phyloP scores from a whole-genome alignment of 2,113 vertebrate species.

The Clarias macrocephalus region DNA sequence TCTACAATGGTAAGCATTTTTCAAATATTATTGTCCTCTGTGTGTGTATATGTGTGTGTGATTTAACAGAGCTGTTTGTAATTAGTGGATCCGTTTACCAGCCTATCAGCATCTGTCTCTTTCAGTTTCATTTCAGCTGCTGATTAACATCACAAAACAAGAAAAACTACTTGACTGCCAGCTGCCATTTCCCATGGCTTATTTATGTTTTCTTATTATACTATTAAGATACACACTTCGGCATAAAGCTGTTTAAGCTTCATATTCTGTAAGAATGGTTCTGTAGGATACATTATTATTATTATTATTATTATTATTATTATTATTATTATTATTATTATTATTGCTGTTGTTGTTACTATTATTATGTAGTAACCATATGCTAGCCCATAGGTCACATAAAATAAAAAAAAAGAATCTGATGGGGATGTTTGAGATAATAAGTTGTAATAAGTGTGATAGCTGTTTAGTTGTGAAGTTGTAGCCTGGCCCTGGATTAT shows the following conservation, averaged over 20 bases:
- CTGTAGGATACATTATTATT: not conserved
- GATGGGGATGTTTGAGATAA: no score
- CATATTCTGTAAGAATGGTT: not conserved
- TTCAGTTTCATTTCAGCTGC: conserved; percentile 9
- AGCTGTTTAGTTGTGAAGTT: conserved; percentile 3
- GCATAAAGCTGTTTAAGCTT: not conserved
- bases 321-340: not conserved
- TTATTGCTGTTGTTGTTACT: no score
- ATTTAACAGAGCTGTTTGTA: not conserved
- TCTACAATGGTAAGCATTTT: not conserved
- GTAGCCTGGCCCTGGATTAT: conserved; percentile 15
- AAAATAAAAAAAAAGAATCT: not conserved
- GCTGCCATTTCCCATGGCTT: not conserved
- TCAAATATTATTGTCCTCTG: not conserved
- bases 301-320: not conserved
- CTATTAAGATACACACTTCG: not conserved
- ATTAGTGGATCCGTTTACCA: not conserved
- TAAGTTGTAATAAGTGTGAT: not conserved
- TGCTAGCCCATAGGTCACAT: not conserved
- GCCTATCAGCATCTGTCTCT: not conserved
- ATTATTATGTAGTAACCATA: not conserved
- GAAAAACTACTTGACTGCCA: not conserved
- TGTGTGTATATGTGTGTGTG: not conserved
- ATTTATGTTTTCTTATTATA: not conserved
- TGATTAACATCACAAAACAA: conserved; percentile 23